phyloP scores from a whole-genome alignment of 2,888 invertebrate species.

The Julus scandinavius region DNA sequence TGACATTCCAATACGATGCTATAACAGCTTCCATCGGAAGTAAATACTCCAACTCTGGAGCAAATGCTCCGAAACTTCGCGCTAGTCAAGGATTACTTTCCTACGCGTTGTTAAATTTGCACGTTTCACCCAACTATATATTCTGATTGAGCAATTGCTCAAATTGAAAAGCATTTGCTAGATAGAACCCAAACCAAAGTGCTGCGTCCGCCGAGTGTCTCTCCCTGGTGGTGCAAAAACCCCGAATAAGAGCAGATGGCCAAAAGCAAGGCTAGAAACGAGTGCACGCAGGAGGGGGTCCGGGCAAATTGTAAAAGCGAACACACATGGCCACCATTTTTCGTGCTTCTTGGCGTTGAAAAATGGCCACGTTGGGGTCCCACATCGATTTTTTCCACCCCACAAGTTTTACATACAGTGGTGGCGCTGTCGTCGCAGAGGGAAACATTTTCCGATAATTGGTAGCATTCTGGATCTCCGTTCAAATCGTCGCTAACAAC shows the following conservation, averaged over 20 bases:
- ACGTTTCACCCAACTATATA: background rate
- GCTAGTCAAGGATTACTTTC: no score
- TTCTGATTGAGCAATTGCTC: background rate
- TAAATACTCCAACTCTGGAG: no score
- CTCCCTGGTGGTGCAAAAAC: background rate
- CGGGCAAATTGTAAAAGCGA: background rate
- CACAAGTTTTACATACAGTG: background rate
- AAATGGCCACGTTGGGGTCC: background rate
- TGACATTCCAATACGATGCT: no score
- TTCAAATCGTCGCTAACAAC: no score
- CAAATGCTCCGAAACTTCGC: no score
- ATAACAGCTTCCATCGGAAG: no score
- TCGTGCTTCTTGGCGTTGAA: conserved; percentile 2
- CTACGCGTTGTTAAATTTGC: no score
- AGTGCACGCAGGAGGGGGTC: background rate
- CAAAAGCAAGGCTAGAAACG: background rate
- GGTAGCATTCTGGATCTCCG: no score
- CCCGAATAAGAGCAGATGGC: background rate
- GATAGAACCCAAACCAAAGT: background rate
- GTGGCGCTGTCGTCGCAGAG: background rate
- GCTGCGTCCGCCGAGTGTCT: background rate
- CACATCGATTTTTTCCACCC: background rate
- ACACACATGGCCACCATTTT: background rate
- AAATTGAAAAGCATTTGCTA: background rate
- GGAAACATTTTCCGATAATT: background rate